phyloP scores from a whole-genome alignment of 1,140 invertebrate genomes.

The Zophobas morio region DNA sequence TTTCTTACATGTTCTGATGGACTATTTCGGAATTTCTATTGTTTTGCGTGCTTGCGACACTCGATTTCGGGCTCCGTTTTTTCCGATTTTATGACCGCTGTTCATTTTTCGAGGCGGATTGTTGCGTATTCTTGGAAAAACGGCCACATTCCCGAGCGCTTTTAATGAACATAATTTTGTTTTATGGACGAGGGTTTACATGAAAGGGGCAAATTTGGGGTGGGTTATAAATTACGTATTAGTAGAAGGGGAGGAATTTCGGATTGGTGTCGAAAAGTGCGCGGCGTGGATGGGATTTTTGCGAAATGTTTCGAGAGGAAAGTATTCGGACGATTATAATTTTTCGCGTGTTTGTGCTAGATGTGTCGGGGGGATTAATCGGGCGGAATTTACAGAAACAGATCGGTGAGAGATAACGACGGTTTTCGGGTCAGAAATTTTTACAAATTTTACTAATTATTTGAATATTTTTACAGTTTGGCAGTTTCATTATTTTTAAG shows the following conservation, averaged over 20 bases:
- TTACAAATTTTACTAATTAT: neutral
- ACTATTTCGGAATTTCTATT: conserved; percentile 66
- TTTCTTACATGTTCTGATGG: conserved; percentile 61
- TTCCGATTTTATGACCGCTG: conserved; percentile 22
- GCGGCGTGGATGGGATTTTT: neutral
- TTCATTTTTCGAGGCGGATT: conserved; percentile 20
- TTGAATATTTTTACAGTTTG: too few species aligned
- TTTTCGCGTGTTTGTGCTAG: neutral
- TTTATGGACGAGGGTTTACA: too few species aligned
- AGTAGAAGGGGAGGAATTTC: too few species aligned
- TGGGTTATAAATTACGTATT: too few species aligned
- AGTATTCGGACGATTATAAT: neutral
- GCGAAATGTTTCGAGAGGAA: neutral
- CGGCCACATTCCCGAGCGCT: too few species aligned
- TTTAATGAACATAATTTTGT: too few species aligned
- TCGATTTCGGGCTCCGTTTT: conserved; percentile 32
- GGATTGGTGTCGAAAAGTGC: neutral
- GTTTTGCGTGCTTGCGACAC: conserved; percentile 60
- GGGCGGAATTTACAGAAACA: neutral
- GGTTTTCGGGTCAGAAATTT: neutral
- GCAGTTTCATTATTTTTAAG: too few species aligned
- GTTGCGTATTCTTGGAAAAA: neutral
- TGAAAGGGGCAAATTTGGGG: too few species aligned
- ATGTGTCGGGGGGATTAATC: neutral
- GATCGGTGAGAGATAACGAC: neutral